Evolutionary conservation across 2,113 vertebrate genomes (phyloP), one percentile per base, ranked within the genome.

Genomic region (Trichomycterus rosablanca): DNA sequence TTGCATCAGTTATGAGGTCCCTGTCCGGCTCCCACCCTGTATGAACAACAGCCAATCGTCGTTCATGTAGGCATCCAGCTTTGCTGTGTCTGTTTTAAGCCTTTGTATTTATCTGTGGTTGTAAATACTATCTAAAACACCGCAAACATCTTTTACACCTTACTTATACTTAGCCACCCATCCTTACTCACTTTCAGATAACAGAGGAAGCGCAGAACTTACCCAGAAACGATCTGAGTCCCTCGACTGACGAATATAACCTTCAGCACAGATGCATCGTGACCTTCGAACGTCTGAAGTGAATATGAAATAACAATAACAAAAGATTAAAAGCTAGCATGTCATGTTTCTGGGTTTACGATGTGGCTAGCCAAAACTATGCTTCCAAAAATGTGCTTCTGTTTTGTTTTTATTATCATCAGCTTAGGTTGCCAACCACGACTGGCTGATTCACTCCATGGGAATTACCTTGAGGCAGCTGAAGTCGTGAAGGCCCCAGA

Each of bases 241-340:
- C 96, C 95, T 9, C 84, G 76, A 74, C 92, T 95, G 42, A 97
- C 91, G 16, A 99, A 99, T 70, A 92, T 74, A 14, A 94, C 80
- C 80, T 96, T 98, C 77, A 98, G 78, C n/a, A 98, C 95, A 0
- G 96, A 98, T 0, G 96, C 90, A 2, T 97, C 95, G 0, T 99
- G 96, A 1, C 96, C 96, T 74, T 99, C 95, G n/a, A 37, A 37
- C 0, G 95, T 98, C 96, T 98, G 73, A 1, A 40, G 24, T 39
- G 23, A 54, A 12, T 0, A 18, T 8, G 19, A 66, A 15, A 2
- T 20, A 7, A 30, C 42, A 42, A 14, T 0, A n/a, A 19, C 1
- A 11, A 26, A 7, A 12, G 22, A 50, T 24, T 5, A 16, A 20
- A 6, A 14, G 20, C 5, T 5, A 2, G 18, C 32, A n/a, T 4